These are phyloP conservation scores for Takifugu flavidus DNA, from an alignment of 2,113 vertebrate species.

Conservation along the genomic window DNA sequence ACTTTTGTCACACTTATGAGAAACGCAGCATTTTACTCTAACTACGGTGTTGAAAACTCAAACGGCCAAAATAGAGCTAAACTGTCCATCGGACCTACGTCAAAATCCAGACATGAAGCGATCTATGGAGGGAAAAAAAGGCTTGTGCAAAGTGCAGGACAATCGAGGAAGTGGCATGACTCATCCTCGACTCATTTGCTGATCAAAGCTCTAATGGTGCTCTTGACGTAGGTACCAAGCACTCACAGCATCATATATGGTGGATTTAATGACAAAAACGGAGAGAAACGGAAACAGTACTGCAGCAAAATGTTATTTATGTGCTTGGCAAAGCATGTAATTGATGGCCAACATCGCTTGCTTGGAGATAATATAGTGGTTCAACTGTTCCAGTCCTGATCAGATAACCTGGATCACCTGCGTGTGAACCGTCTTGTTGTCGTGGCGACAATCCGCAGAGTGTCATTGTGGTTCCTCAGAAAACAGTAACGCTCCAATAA, in stretches of 20 bases:
- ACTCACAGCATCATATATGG: conserved; percentile 34
- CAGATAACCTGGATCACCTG: conserved; percentile 35
- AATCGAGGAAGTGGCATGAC: conserved; percentile 51
- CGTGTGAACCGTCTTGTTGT: conserved; percentile 20
- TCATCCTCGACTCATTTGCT: conserved; percentile 51
- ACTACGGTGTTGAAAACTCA: conserved; percentile 14
- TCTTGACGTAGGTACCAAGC: conserved; percentile 35
- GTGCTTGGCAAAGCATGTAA: conserved; percentile 33
- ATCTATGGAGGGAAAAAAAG: conserved; percentile 36
- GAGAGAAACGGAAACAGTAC: conserved; percentile 3
- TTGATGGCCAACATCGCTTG: conserved; percentile 23
- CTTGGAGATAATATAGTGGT: conserved; percentile 14
- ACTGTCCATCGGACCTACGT: conserved; percentile 5
- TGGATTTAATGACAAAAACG: conserved; percentile 40
- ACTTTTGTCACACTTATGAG: conserved; percentile 12
- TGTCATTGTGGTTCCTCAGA: conserved; percentile 32
- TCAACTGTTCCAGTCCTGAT: conserved; percentile 4
- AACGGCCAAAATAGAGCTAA: conserved; percentile 11
- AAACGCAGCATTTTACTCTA: conserved; percentile 1
- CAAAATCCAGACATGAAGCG: conserved; percentile 28
- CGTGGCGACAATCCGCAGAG: conserved; percentile 27
- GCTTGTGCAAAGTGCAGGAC: conserved; percentile 26
- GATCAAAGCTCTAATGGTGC: conserved; percentile 47
- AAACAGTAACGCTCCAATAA: conserved; percentile 19
- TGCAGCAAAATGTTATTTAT: conserved; percentile 44